phyloP scores from a whole-genome alignment of 2,888 invertebrate genomes.

The Andricus curvator region DNA sequence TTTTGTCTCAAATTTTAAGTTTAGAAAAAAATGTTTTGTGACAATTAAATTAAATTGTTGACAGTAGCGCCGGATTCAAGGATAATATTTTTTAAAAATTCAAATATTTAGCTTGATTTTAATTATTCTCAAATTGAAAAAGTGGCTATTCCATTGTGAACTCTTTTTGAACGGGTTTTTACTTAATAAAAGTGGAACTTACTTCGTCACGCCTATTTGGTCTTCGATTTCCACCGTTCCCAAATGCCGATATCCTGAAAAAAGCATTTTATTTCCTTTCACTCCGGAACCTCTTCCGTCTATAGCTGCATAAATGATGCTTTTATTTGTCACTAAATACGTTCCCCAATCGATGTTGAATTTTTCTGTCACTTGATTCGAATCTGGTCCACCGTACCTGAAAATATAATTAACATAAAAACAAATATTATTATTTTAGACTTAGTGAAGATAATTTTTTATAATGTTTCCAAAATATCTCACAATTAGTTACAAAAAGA shows the following conservation, averaged over 20 bases:
- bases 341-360: constrained; percentile 93
- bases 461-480: not conserved
- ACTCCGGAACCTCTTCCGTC: constrained; percentile 95
- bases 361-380: constrained; percentile 89
- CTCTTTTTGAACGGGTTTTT: not conserved
- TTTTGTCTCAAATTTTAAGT: too few species aligned
- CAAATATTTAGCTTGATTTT: not conserved
- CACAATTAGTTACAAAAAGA: not conserved
- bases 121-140: not conserved
- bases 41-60: too few species aligned
- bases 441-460: not conserved
- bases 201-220: constrained; percentile 92
- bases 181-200: constrained; percentile 57
- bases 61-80: too few species aligned
- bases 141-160: not conserved
- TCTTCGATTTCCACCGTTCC: constrained; percentile 95
- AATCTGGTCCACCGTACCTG: constrained; percentile 96
- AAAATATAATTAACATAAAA: constrained; percentile 57
- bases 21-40: too few species aligned
- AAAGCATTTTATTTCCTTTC: constrained; percentile 90
- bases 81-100: too few species aligned
- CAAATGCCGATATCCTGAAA: constrained; percentile 89
- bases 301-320: constrained; percentile 92
- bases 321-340: constrained; percentile 90
- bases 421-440: not conserved